Percentiles rank a stretch among this genome's conserved stretches.
phyloP scores from a whole-genome alignment of 2,113 vertebrate species.

The Equus przewalskii region DNA sequence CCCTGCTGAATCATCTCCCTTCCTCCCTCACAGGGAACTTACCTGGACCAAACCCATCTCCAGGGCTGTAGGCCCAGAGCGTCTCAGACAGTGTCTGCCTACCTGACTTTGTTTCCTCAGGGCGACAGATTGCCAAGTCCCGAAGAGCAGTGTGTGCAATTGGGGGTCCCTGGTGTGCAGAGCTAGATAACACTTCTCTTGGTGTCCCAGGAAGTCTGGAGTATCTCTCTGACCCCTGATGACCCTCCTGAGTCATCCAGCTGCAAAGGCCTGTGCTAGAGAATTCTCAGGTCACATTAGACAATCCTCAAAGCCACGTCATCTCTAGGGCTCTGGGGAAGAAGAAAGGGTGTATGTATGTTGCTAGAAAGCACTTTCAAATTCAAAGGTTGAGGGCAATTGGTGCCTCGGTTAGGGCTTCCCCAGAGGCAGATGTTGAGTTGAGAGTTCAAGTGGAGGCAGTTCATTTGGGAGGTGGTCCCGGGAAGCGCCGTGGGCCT shows the following conservation, averaged over 20 bases:
- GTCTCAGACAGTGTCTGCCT: background rate
- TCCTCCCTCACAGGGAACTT: background rate
- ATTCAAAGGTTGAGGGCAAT: background rate
- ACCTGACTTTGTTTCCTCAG: background rate
- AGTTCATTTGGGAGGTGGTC: background rate
- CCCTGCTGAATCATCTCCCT: background rate
- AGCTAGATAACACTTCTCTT: background rate
- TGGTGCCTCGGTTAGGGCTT: background rate
- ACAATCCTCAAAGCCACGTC: background rate
- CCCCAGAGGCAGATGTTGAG: background rate
- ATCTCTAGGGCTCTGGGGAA: background rate
- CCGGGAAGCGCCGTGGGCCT: background rate
- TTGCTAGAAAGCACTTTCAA: background rate
- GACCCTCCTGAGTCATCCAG: background rate
- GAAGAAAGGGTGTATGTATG: background rate
- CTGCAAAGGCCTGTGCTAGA: background rate
- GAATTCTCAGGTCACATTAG: background rate
- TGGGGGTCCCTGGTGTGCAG: background rate
- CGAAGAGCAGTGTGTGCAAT: background rate
- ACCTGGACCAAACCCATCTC: background rate
- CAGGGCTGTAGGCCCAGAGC: background rate
- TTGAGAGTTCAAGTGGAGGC: background rate
- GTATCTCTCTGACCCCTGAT: background rate
- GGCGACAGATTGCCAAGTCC: background rate
- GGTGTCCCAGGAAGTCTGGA: background rate